Evolutionary conservation across 30 jellyfish, hydroid and myxozoan species (phyloP).

Genomic region (Cassiopea andromeda): DNA sequence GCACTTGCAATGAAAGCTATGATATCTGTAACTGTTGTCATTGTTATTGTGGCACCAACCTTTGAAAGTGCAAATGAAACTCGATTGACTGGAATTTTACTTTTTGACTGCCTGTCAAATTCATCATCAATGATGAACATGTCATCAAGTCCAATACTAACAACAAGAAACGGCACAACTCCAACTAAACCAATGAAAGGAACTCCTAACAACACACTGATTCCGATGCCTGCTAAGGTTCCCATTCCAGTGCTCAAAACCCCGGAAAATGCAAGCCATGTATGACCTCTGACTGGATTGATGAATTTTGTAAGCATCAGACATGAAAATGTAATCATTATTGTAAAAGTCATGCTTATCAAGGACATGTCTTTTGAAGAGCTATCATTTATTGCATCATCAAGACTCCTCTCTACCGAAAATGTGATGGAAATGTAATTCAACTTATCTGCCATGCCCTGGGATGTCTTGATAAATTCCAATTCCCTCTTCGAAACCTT

Average conservation of each 20-base stretch:
- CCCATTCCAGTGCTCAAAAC: conserved; percentile 70
- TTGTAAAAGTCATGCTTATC: conserved; percentile 50
- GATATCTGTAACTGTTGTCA: conserved; percentile 80
- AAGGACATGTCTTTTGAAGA: conserved; percentile 54
- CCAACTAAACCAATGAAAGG: conserved; percentile 77
- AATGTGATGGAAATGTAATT: conserved; percentile 7
- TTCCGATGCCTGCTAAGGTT: conserved; percentile 79
- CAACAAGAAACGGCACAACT: conserved; percentile 74
- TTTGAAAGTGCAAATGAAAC: conserved; percentile 64
- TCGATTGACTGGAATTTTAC: conserved; percentile 45
- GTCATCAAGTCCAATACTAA: conserved; percentile 80
- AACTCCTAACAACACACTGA: conserved; percentile 49
- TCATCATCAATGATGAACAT: conserved; percentile 75
- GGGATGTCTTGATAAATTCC: conserved; percentile 28
- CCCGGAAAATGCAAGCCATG: conserved; percentile 67
- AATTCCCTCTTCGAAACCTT: conserved; percentile 52
- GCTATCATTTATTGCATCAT: conserved; percentile 78
- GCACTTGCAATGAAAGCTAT: conserved; percentile 69
- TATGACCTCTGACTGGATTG: conserved; percentile 78
- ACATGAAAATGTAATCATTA: conserved; percentile 69
- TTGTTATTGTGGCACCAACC: conserved; percentile 80
- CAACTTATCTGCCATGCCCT: not conserved
- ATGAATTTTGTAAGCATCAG: conserved; percentile 54
- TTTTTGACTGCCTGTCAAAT: conserved; percentile 59
- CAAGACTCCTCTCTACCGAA: conserved; percentile 70